Evolutionary conservation across 2,113 vertebrate genomes (phyloP).

Genomic region (Chaetops frenatus): DNA sequence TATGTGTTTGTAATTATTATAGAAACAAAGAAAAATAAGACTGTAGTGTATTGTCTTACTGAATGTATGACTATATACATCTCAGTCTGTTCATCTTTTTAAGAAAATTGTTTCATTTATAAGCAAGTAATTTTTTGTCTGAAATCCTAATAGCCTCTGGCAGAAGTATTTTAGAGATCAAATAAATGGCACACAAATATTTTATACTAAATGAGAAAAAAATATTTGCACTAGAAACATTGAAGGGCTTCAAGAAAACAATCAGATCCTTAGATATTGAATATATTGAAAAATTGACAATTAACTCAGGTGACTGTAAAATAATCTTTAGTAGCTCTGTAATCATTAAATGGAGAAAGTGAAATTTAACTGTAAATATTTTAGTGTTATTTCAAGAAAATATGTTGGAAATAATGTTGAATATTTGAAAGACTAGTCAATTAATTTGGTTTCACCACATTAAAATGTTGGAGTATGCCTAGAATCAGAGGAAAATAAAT

Average conservation of each 20-base stretch:
- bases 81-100: background rate
- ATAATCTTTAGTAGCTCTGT: background rate
- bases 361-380: background rate
- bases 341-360: background rate
- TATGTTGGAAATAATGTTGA: background rate
- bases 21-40: background rate
- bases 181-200: background rate
- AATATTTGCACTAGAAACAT: background rate
- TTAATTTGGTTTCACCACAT: background rate
- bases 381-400: background rate
- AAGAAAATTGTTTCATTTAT: conserved; percentile 16
- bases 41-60: background rate
- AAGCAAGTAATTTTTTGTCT: background rate
- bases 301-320: background rate
- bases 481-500: background rate
- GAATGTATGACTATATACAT: background rate
- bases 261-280: background rate
- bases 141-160: background rate
- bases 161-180: background rate
- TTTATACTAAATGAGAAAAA: conserved; percentile 4
- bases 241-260: background rate
- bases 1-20: background rate
- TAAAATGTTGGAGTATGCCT: background rate
- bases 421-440: background rate
- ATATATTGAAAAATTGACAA: background rate